Evolutionary conservation across 2,113 vertebrate genomes (phyloP), one percentile per base, ranked within the genome.

Genomic region (Suricata suricatta): DNA sequence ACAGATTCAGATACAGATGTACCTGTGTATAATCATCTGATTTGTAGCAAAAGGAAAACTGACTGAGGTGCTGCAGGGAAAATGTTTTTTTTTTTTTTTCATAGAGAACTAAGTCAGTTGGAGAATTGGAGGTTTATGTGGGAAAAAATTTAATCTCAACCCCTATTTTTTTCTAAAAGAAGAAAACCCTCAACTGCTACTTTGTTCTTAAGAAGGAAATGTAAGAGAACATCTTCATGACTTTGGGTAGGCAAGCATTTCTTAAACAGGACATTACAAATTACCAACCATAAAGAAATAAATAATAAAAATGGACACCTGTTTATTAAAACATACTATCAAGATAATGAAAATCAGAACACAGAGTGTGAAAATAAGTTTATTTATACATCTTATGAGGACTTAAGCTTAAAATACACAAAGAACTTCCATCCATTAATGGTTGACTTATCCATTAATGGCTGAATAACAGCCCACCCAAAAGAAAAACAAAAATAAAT

Each of bases 311-410:
- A 44, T 31, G 17, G 14, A 3, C 3, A 66, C 2, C 0, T 38
- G 0, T n/a, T 90, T 86, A n/a, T 63, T 57, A 71, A 50, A 80
- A 17, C 1, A 31, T 8, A 54, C 16, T 71, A 47, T 3, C 16
- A 84, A 0, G 38, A 19, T 41, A 38, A 23, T 10, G 8, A 87
- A 84, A 87, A 81, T 90, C 17, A 50, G 25, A 0, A 1, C 8
- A 60, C 0, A n/a, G 35, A 35, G 4, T n/a, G 2, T 4, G 23
- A 31, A 21, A 81, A 44, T 10, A 10, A 4, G 9, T 2, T 25
- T 69, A 4, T 82, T 76, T 77, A 14, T 74, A 52, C 83, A 74
- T 50, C 8, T 4, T 81, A 64, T 38, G 81, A 85, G n/a, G 19
- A n/a, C 9, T 35, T 72, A 11, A 7, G 44, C 8, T 0, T 35